phyloP scores from a whole-genome alignment of 1,140 invertebrate species.

The Phymastichus coffea region DNA sequence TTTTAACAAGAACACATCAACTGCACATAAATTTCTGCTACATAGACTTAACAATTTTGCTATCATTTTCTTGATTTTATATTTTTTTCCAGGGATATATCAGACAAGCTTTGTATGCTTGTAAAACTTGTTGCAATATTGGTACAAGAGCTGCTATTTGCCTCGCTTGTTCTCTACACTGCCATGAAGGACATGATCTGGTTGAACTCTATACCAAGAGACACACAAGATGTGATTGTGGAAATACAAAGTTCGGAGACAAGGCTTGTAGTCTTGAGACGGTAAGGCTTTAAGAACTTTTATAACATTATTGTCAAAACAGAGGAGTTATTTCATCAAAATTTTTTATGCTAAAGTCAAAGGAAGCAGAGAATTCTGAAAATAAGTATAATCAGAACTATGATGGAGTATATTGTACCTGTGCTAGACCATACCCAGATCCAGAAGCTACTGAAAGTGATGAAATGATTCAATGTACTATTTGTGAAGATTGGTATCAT shows the following conservation, averaged over 20 bases:
- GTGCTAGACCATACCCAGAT: slow-evolving; percentile 94
- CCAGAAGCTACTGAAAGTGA: slow-evolving; percentile 76
- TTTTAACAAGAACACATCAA: no score
- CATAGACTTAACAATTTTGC: no score
- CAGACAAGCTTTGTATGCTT: slow-evolving; percentile 93
- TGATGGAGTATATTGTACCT: slow-evolving; percentile 88
- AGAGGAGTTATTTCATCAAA: neutral
- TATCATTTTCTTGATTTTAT: no score
- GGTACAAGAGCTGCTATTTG: slow-evolving; percentile 80
- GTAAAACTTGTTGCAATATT: slow-evolving; percentile 80
- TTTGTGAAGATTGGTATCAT: slow-evolving; percentile 99
- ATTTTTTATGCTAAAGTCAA: slow-evolving; percentile 55
- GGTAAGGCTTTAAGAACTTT: slow-evolving; percentile 50
- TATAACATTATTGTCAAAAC: neutral
- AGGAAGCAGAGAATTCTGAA: slow-evolving; percentile 66
- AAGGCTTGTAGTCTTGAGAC: slow-evolving; percentile 71
- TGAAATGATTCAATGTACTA: slow-evolving; percentile 94
- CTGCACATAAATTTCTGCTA: no score
- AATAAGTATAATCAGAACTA: slow-evolving; percentile 98
- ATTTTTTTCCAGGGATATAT: slow-evolving; percentile 77
- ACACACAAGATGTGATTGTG: slow-evolving; percentile 96
- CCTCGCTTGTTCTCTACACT: slow-evolving; percentile 90
- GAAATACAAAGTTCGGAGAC: slow-evolving; percentile 81
- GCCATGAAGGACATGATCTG: slow-evolving; percentile 95
- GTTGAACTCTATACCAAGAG: slow-evolving; percentile 97